Evolutionary conservation across 2,113 vertebrate species (phyloP).

Genomic region (Triplophysa dalaica): DNA sequence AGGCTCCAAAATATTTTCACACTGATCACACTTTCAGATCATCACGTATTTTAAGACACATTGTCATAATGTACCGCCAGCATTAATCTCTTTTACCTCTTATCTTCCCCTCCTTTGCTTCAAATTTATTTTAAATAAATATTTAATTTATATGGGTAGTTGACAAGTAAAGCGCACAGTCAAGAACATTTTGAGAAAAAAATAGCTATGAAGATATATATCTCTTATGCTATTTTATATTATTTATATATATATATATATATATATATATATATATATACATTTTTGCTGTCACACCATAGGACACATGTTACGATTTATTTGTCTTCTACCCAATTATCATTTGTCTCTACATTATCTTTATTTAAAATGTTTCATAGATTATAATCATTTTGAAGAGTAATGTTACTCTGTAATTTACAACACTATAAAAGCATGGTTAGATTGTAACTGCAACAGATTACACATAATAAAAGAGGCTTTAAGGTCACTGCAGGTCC

Average conservation of each 20-base stretch:
- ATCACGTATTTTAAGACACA: constrained; percentile 15
- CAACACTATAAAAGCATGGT: neutral
- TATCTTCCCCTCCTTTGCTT: neutral
- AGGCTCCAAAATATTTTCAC: constrained; percentile 20
- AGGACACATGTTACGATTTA: too few species aligned
- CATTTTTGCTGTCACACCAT: too few species aligned
- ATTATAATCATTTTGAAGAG: constrained; percentile 14
- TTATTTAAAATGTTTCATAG: constrained; percentile 2
- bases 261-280: too few species aligned
- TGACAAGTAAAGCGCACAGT: too few species aligned
- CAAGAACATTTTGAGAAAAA: too few species aligned
- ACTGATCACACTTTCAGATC: neutral
- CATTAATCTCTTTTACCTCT: neutral
- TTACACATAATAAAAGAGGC: constrained; percentile 3
- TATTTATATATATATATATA: too few species aligned
- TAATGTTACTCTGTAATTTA: neutral
- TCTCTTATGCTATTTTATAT: too few species aligned
- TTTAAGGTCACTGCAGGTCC: constrained; percentile 23
- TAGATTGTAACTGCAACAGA: neutral
- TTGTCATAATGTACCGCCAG: constrained; percentile 16
- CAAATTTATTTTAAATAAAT: constrained; percentile 16
- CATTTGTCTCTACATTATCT: too few species aligned
- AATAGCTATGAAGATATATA: too few species aligned
- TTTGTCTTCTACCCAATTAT: too few species aligned
- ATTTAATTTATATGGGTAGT: neutral